Percentiles rank a stretch among this genome's conserved stretches.
These are phyloP conservation scores for Pongo abelii DNA, from an alignment of 2,113 vertebrate genomes.

Conservation along the genomic window DNA sequence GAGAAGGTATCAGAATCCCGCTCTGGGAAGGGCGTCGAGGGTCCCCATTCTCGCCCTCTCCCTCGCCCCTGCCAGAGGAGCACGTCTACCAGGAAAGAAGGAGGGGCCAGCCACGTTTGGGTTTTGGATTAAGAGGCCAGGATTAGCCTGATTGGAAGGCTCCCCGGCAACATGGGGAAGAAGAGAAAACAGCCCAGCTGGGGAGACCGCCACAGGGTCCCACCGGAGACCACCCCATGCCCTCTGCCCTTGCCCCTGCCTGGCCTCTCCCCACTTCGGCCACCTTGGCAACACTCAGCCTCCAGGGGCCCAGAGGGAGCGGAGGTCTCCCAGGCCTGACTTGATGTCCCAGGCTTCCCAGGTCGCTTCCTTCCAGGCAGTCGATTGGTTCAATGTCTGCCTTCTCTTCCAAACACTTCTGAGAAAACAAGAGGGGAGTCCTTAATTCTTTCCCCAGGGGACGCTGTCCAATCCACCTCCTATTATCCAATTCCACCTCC, in stretches of 20 bases:
- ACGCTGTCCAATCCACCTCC: conserved; percentile 80
- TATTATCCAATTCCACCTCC: conserved; percentile 10
- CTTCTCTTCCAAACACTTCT: conserved; percentile 79
- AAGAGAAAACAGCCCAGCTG: accelerated
- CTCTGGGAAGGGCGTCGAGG: background rate
- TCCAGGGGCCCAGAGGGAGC: background rate
- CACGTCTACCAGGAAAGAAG: accelerated
- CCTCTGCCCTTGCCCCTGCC: background rate
- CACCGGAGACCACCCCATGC: accelerated
- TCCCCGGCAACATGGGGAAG: accelerated
- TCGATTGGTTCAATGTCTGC: background rate
- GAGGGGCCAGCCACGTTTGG: accelerated
- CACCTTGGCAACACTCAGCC: background rate
- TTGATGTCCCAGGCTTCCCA: conserved; percentile 68
- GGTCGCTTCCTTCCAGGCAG: conserved; percentile 43
- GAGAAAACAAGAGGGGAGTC: conserved; percentile 78
- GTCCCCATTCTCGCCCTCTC: background rate
- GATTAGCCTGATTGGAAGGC: too few relatives aligned
- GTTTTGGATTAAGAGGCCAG: background rate
- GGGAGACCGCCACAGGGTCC: accelerated
- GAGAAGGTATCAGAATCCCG: background rate
- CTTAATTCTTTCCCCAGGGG: conserved; percentile 77
- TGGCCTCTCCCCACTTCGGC: background rate
- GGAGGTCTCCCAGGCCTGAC: background rate
- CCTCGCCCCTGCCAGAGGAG: background rate